Conservation (phyloP, 2,888 invertebrate genomes). For the Cantharis rufa region DNA sequence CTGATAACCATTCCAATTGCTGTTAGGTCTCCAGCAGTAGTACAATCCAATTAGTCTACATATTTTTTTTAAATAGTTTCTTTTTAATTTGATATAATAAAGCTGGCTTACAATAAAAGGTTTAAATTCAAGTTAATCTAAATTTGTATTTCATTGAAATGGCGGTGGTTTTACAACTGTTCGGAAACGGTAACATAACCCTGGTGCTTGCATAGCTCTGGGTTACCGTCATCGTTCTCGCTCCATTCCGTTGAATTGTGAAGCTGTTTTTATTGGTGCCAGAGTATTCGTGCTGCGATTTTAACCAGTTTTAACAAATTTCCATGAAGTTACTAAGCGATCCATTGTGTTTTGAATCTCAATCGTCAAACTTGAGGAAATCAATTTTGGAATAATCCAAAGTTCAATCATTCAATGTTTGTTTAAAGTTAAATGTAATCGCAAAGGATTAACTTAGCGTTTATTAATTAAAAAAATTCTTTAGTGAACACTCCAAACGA, state of each 20-base stretch:
- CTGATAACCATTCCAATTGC: too few species aligned
- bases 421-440: neutral
- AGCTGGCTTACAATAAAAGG: neutral
- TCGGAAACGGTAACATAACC: neutral
- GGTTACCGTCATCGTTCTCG: neutral
- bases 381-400: neutral
- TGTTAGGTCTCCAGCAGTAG: too few species aligned
- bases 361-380: neutral
- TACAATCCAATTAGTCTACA: too few species aligned
- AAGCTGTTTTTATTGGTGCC: neutral
- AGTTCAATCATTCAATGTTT: neutral
- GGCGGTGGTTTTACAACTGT: neutral
- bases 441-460: neutral
- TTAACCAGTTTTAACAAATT: neutral
- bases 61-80: too few species aligned
- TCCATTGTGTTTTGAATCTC: neutral
- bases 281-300: neutral
- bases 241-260: neutral
- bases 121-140: neutral
- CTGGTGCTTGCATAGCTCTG: neutral
- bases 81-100: too few species aligned
- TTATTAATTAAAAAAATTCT: neutral
- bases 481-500: neutral
- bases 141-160: neutral
- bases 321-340: neutral